Percentiles rank a stretch among this genome's conserved stretches.
Evolutionary conservation across 64 coral and sea anemone species (phyloP).

Genomic region (Acropora yongei): DNA sequence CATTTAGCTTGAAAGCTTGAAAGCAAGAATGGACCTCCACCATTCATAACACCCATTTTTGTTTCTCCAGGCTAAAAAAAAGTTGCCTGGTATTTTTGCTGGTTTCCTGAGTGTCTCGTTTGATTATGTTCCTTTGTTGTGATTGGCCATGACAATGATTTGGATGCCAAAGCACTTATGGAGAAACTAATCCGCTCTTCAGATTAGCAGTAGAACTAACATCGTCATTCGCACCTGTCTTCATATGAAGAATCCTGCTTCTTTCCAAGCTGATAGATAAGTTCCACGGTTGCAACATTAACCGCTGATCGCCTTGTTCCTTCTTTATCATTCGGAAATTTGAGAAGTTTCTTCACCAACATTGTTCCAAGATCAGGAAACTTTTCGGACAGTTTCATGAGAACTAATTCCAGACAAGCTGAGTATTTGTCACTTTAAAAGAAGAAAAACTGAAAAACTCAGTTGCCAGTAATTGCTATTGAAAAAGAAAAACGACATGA

Average conservation of each 20-base stretch:
- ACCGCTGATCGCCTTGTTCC: slow-evolving; percentile 47
- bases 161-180: no score
- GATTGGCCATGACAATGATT: no score
- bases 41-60: no score
- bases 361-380: slow-evolving; percentile 69
- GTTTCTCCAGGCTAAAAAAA: no score
- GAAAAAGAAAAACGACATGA: no score
- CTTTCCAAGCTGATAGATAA: slow-evolving; percentile 82
- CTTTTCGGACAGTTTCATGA: slow-evolving; percentile 73
- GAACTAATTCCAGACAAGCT: slow-evolving; percentile 77
- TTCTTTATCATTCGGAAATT: slow-evolving; percentile 27
- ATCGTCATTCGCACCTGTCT: background rate
- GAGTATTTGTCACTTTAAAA: slow-evolving; percentile 63
- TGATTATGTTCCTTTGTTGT: no score
- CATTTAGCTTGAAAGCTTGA: no score
- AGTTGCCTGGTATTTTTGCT: no score
- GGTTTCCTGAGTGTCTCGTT: no score
- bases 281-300: slow-evolving; percentile 72
- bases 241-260: slow-evolving; percentile 52
- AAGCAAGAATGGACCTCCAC: no score
- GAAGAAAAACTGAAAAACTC: background rate
- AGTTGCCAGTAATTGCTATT: background rate
- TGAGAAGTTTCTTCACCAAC: slow-evolving; percentile 65
- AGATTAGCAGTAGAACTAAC: no score
- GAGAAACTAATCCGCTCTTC: no score